Conservation (phyloP, 2,797 vertebrate genomes). For the Hippoglossus hippoglossus region DNA sequence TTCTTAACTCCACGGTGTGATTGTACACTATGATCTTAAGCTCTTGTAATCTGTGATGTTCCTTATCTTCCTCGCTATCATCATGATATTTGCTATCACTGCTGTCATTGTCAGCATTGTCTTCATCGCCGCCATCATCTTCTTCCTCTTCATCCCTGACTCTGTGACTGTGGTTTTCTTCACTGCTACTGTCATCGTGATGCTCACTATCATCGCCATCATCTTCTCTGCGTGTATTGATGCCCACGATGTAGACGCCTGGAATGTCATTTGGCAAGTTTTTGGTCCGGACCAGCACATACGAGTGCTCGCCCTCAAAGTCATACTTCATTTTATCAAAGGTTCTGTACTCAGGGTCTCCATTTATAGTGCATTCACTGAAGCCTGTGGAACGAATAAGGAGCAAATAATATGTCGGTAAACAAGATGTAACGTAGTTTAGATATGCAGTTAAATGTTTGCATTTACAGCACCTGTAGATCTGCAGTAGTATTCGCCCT, state of each 20-base stretch:
- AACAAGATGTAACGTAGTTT: not conserved
- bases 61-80: conserved; percentile 27
- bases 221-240: conserved; percentile 51
- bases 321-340: conserved; percentile 84
- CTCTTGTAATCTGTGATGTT: conserved; percentile 67
- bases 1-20: conserved; percentile 83
- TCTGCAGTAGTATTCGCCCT: conserved; percentile 81
- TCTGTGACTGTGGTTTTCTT: conserved; percentile 51
- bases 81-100: conserved; percentile 24
- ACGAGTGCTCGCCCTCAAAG: conserved; percentile 83
- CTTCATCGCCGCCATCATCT: conserved; percentile 20
- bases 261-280: conserved; percentile 76
- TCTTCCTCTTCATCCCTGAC: conserved; percentile 44
- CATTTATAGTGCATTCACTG: conserved; percentile 78
- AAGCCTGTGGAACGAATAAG: conserved; percentile 63
- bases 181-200: conserved; percentile 39
- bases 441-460: not conserved
- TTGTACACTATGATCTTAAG: conserved; percentile 86
- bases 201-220: conserved; percentile 24
- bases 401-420: not conserved
- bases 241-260: conserved; percentile 82
- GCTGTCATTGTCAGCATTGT: conserved; percentile 7
- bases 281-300: conserved; percentile 81
- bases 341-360: conserved; percentile 83
- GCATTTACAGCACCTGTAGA: conserved; percentile 73